phyloP scores from a whole-genome alignment of 2,797 vertebrate species.

The Gadopsis bispinosus region DNA sequence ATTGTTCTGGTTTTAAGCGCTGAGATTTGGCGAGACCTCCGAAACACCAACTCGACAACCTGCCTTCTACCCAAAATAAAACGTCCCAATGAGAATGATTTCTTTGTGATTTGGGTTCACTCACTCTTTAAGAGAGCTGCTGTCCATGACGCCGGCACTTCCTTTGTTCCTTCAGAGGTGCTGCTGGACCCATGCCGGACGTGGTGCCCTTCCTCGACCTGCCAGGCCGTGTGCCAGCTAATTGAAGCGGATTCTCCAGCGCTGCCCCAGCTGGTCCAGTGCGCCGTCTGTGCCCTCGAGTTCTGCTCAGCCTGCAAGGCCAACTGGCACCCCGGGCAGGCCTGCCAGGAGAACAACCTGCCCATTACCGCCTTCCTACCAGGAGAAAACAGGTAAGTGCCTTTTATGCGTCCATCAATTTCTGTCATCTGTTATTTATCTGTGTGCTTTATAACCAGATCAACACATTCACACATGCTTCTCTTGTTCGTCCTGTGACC shows the following conservation, averaged over 20 bases:
- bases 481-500: background rate
- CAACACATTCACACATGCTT: background rate
- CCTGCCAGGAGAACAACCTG: constrained; percentile 91
- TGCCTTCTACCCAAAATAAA: background rate
- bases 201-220: constrained; percentile 96
- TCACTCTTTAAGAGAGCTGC: background rate
- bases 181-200: constrained; percentile 97
- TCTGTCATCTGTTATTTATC: background rate
- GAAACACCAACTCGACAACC: background rate
- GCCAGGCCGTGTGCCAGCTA: constrained; percentile 97
- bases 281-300: constrained; percentile 91
- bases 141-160: constrained; percentile 2
- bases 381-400: constrained; percentile 91
- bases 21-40: background rate
- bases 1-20: background rate
- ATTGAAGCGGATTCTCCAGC: constrained; percentile 90
- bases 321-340: constrained; percentile 95
- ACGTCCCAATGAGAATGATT: rapidly evolving
- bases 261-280: constrained; percentile 92
- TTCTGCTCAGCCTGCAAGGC: constrained; percentile 97
- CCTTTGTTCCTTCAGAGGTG: constrained; percentile 86
- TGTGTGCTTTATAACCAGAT: background rate
- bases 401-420: background rate
- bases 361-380: constrained; percentile 92
- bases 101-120: background rate